A percentile compares a stretch with the other conserved stretches of the same genome.
These are phyloP conservation scores for Nephila pilipes DNA, from an alignment of 1,140 invertebrate species.

Conservation along the genomic window DNA sequence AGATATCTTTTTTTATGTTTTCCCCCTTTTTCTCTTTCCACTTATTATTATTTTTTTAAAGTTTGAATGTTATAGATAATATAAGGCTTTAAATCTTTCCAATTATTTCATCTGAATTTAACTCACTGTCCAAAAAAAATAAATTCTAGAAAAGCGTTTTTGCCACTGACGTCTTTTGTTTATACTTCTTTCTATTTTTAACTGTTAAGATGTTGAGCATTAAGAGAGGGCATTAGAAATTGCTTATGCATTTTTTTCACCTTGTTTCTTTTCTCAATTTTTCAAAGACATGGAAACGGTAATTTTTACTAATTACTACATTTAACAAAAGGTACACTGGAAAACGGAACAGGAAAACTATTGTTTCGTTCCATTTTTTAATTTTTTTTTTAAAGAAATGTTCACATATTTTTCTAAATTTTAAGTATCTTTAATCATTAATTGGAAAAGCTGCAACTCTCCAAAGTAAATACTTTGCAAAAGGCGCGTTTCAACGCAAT, in stretches of 20 bases:
- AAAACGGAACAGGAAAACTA: slow-evolving; percentile 26
- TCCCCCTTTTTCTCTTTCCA: neutral
- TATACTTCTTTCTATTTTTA: slow-evolving; percentile 23
- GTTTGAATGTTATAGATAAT: slow-evolving; percentile 15
- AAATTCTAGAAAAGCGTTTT: neutral
- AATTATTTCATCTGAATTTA: slow-evolving; percentile 43
- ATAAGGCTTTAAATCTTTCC: slow-evolving; percentile 44
- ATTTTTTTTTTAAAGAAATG: neutral
- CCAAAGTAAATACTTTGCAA: neutral
- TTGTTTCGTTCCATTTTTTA: neutral
- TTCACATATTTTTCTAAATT: slow-evolving; percentile 15
- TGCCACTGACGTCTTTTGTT: slow-evolving; percentile 23
- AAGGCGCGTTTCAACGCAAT: neutral
- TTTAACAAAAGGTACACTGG: slow-evolving; percentile 41
- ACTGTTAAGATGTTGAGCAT: neutral
- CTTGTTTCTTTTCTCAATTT: neutral
- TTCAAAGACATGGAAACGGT: slow-evolving; percentile 35
- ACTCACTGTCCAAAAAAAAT: neutral
- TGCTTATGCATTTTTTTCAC: neutral
- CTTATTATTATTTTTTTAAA: neutral
- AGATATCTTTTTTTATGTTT: neutral
- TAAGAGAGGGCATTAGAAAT: slow-evolving; percentile 23
- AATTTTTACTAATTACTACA: slow-evolving; percentile 65
- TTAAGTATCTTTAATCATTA: slow-evolving; percentile 50
- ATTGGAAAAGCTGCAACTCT: slow-evolving; percentile 15